phyloP scores from a whole-genome alignment of 2,113 vertebrate genomes.

The Notarius quadriscutis region DNA sequence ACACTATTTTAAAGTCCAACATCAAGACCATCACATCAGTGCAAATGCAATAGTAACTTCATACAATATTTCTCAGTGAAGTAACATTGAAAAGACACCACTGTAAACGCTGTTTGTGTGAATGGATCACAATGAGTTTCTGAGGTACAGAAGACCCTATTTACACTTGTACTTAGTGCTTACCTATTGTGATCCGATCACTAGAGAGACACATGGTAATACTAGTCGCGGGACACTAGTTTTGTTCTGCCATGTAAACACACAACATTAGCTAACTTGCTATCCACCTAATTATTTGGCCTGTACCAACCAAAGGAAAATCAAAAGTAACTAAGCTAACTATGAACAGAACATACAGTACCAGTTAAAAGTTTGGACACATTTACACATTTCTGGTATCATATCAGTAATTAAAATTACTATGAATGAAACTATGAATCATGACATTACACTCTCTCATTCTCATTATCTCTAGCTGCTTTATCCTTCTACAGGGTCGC shows the following conservation, averaged over 20 bases:
- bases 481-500: too few species aligned
- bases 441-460: too few species aligned
- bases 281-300: neutral
- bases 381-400: too few species aligned
- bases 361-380: too few species aligned
- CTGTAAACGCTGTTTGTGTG: neutral
- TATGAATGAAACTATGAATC: too few species aligned
- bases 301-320: neutral
- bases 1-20: neutral
- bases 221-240: neutral
- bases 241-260: neutral
- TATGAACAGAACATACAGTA: too few species aligned
- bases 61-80: neutral
- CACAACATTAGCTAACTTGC: neutral
- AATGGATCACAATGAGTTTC: neutral
- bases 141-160: neutral
- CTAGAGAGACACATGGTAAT: neutral
- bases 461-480: too few species aligned
- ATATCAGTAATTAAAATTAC: too few species aligned
- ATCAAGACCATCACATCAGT: neutral
- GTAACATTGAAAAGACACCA: neutral
- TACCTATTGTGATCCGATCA: neutral
- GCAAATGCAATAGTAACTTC: neutral
- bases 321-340: neutral
- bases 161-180: neutral